Evolutionary conservation across 2,888 invertebrate genomes (phyloP), one percentile per base, ranked within the genome.

Genomic region (Torymus tubicola): DNA sequence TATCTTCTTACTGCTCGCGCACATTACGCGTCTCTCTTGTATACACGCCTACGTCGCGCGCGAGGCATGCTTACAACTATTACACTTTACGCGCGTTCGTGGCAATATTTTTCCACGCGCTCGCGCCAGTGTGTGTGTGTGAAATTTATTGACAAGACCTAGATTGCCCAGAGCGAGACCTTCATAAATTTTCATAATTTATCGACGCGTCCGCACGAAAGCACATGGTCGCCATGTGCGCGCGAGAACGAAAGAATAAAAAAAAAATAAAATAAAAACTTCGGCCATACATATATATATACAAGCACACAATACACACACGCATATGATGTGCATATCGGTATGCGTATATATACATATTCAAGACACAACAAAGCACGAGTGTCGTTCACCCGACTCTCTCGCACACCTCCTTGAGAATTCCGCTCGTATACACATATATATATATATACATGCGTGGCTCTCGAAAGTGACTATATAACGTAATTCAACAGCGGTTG

Each of bases 181-280:
- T 53, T 53, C 61, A 72, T 72, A 72, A 72, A 72, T 72, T 72
- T 72, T 72, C 72, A 72, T 63, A 60, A 67, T 67, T 74, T 57
- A 65, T 55, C 61, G 42, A 12, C 50, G 31, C 57, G 42, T 42
- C 16, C 24, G 12, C 42, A 42, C 42, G 42, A 42, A 42, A 42
- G 42, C 42, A 8, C 42, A 1, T 42, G 42, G 42, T 42, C 42
- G 1, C 42, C 42, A 8, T 42, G 1, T 8, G 24, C 14, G 24
- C 14, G 42, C 57, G 13, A 11, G 21, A 55, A 18, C 2, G 21
- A 67, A 65, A 55, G 61, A 69, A 14, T 2, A 55, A 57, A 24
- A 18, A 53, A 18, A 24, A 21, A 16, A n/a, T n/a, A n/a, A 55
- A 53, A 53, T 4, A 67, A 21, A 67, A 50, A 65, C 5, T 42